Base-by-base conservation (phyloP, 2,888 invertebrate genomes). In the Erpobdella octoculata region DNA sequence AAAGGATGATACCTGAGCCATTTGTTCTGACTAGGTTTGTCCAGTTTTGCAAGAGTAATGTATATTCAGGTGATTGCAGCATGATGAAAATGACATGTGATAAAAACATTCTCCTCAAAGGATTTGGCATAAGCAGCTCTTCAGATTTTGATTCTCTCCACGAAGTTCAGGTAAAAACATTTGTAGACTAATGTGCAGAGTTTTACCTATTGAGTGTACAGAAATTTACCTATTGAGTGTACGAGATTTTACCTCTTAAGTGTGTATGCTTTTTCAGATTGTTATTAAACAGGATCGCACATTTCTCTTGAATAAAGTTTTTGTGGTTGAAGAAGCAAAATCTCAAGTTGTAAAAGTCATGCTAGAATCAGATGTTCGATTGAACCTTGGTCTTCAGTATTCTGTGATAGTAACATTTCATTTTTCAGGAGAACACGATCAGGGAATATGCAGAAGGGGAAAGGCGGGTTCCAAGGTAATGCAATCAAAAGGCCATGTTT, bases 21-120 rank as follows among this genome's bases (percentile, higher is more conserved):
- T 61, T 70, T 31, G 46, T 73, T n/a, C 58, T 73, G 21, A 70
- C 46, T 35, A 48, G 75, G 6, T 75, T 75, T 67, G 65, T 37
- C 8, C 36, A 31, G 21, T 75, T 75, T 18, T 46, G 73, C 62
- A 74, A 73, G 65, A 72, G 70, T 28, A 74, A 72, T 35, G 64
- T 75, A 4, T 75, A 73, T 48, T 74, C 73, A 0, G 75, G 75
- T 0, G 75, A 75, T 64, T 74, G 74, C 59, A 74, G 72, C 62
- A 73, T 74, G 33, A 71, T 75, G 70, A 66, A 53, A 72, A 31
- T 75, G 66, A 66, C 67, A 46, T 71, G 72, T 33, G 72, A 74
- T 53, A 74, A 71, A 31, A 33, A 71, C 4, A 71, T 75, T n/a
- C 28, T 71, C 1, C 28, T 75, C 21, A 71, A 71, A 35, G 75